A percentile compares a stretch with the other conserved stretches of the same genome.
These are phyloP conservation scores for Podarcis raffonei DNA, from an alignment of 2,113 vertebrate genomes.

Conservation along the genomic window DNA sequence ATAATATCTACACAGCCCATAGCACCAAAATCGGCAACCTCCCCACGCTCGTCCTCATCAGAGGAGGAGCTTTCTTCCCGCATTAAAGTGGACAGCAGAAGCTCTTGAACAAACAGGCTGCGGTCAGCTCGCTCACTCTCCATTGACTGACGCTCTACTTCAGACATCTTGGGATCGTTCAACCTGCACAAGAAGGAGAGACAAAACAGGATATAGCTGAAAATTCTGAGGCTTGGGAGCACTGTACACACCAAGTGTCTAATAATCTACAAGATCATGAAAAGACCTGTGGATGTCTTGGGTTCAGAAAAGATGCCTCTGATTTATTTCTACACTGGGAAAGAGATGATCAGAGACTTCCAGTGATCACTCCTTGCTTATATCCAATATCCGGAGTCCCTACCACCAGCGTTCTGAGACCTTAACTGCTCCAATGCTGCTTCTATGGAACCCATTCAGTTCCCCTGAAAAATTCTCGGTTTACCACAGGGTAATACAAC, in stretches of 20 bases:
- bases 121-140: conserved; percentile 95
- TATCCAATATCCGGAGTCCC: background rate
- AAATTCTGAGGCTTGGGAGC: accelerated
- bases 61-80: conserved; percentile 97
- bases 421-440: background rate
- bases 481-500: background rate
- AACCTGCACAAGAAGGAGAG: conserved; percentile 79
- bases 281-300: background rate
- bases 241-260: accelerated
- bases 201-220: conserved; percentile 39
- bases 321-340: background rate
- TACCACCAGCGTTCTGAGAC: background rate
- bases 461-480: background rate
- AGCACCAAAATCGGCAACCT: conserved; percentile 97
- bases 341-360: background rate
- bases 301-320: background rate
- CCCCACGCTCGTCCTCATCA: conserved; percentile 95
- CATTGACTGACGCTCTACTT: conserved; percentile 92
- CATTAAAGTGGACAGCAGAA: conserved; percentile 96
- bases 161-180: conserved; percentile 97
- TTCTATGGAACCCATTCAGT: background rate
- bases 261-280: background rate
- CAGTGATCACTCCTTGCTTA: background rate
- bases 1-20: conserved; percentile 99
- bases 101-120: conserved; percentile 98